Evolutionary conservation across 2,888 invertebrate genomes (phyloP), one percentile per base, ranked within the genome.

Genomic region (Apodemia hepburni): DNA sequence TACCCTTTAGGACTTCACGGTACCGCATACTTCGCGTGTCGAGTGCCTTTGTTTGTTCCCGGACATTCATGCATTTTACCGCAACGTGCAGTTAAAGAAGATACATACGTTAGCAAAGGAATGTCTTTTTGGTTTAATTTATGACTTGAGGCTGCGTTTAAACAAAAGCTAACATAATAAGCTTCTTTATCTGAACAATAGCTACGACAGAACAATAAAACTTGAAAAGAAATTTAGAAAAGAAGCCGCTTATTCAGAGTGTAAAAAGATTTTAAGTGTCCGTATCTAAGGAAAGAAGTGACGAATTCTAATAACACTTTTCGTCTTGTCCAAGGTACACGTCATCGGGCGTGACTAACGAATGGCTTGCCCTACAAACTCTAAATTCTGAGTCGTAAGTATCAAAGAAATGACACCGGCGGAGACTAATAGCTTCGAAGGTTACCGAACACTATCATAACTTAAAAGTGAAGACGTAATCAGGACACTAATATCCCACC

Each of bases 281-380:
- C 71, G 69, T 74, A 47, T 72, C 73, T 78, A 79, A 77, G 79
- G 75, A 78, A 77, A 78, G 75, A 76, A 78, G 79, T 68, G 79
- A 82, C 78, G 78, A 80, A 81, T 87, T 90, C 87, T 90, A 90
- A 90, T 90, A 87, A 88, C 78, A 85, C 85, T 89, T 91, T 91
- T 90, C 90, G 89, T 91, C 84, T 90, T 91, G 91, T 91, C 91
- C 90, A 91, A 91, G 91, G 91, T 90, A 91, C 90, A 89, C 88
- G 90, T 90, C 91, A 90, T 78, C 90, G 83, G 88, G 88, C 89
- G 87, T 89, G 87, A 88, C 87, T 84, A 90, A 91, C 88, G 90
- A 91, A 90, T 91, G 91, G 91, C 89, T 91, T 89, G 91, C 90
- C 85, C 91, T 91, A 85, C 91, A 91, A 88, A 89, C 88, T 89